A percentile compares a stretch with the other conserved stretches of the same genome.
These are phyloP conservation scores for Dryas iulia DNA, from an alignment of 1,140 invertebrate genomes.

Conservation along the genomic window DNA sequence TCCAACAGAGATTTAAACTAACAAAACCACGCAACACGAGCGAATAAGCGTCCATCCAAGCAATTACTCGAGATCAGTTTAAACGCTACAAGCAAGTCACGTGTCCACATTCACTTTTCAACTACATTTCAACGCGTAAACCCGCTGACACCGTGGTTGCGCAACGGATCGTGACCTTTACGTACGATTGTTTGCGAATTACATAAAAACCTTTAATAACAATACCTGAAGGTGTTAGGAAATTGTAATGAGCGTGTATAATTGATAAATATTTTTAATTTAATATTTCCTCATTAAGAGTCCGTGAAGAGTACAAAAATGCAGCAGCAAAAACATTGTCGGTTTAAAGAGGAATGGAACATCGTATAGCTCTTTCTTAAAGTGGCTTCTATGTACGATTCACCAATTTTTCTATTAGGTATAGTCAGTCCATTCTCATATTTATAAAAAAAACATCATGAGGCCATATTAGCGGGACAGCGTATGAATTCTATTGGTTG, in stretches of 20 bases:
- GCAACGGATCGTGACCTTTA: conserved; percentile 26
- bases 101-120: conserved; percentile 30
- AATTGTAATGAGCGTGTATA: neutral
- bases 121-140: conserved; percentile 24
- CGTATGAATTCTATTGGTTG: too few relatives aligned
- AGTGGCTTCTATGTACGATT: too few relatives aligned
- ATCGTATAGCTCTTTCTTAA: too few relatives aligned
- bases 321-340: too few relatives aligned
- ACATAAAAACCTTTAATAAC: conserved; percentile 7
- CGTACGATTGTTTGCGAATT: conserved; percentile 8
- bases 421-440: too few relatives aligned
- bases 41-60: conserved; percentile 16
- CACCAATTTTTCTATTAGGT: too few relatives aligned
- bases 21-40: neutral
- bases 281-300: neutral
- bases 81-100: conserved; percentile 13
- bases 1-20: neutral
- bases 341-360: too few relatives aligned
- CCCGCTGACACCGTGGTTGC: conserved; percentile 18
- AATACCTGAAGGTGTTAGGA: neutral
- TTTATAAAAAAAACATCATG: too few relatives aligned
- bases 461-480: too few relatives aligned
- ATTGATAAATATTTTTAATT: neutral
- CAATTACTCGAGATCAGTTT: conserved; percentile 18
- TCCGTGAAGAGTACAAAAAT: too few relatives aligned